Base-by-base conservation (phyloP, 35 echinoderm and acorn worm genomes). In the Apostichopus japonicus region DNA sequence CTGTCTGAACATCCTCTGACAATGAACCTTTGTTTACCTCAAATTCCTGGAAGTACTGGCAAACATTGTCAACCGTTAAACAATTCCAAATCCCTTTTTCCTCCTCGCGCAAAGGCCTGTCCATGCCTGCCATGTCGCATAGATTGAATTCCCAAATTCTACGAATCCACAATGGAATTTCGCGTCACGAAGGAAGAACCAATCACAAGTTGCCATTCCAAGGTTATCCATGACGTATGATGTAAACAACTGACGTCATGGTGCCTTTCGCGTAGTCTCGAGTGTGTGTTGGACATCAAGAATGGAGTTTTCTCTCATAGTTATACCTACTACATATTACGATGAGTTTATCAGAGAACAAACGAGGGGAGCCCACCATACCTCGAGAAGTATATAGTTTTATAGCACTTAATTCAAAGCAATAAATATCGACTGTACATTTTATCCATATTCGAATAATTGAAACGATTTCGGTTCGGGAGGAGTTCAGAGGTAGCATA, bases 171-270 rank as follows among this genome's bases (percentile, higher is more conserved):
- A 9, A 14, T 13, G 17, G 14, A 13, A 15, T 33, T 53, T 6
- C 25, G 8, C 52, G 78, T 24, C 78, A 80, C 24, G 5, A 7
- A 53, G 33, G 33, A 22, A 6, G 6, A 80, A 80, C 78, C 78
- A 80, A 80, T 80, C 78, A 80, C 24, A 80, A 53, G 78, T 13
- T 53, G 24, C 5, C 6, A 15, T 24, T 24, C 6, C 78, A 80
- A 80, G 78, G 78, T 80, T 80, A 33, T 80, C 14, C 5, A 25
- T 80, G 78, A 80, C 78, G 78, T 80, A 80, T 5, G 24, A 80
- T 80, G 78, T 80, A 80, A 80, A 80, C 78, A 80, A 80, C 78
- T 44, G 24, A 80, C 78, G 78, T 80, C 44, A 44, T 44, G 33
- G 33, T 44, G 33, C 33, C 33, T 44, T 3, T 44, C 33, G 33